Evolutionary conservation across 2,797 vertebrate species (phyloP), one percentile per base, ranked within the genome.

Genomic region (Urocyon cinereoargenteus): DNA sequence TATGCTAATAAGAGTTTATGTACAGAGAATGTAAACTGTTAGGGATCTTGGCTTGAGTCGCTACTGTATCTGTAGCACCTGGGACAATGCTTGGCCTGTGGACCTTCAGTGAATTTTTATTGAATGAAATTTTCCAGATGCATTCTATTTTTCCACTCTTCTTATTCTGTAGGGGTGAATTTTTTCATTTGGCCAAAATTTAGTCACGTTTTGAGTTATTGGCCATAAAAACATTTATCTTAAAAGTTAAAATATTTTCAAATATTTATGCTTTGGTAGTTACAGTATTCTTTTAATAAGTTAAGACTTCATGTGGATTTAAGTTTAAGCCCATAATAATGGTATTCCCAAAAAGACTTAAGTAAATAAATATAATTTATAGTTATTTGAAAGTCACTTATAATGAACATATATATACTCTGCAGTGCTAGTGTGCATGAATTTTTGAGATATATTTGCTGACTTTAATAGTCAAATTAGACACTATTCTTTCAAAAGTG

Each of bases 121-220:
- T 59, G 21, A 90, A 51, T 86, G 36, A 49, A 81, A 61, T 77
- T 68, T 92, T 96, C 31, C 31, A 91, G 53, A 40, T 3, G 5
- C 34, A 31, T 81, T 59, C 59, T 83, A 12, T 83, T 84, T 96
- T 87, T 90, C 87, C 8, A 95, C 61, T 81, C 61, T 81, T 79
- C n/a, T 91, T 72, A 72, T 83, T 96, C 53, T 84, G 14, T 78
- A 51, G 83, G 81, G 49, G 86, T 59, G 31, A 61, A 78, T 66
- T 31, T 82, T 95, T 90, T 82, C 34, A 87, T 61, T 70, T 66
- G 51, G 15, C 68, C n/a, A 90, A 40, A 96, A 86, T 86, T 94
- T 73, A 86, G 31, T 86, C 70, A n/a, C 14, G 3, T 79, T 94
- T 91, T 64, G 6, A 82, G 31, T 92, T 96, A 61, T 36, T 92